phyloP scores from a whole-genome alignment of 2,113 vertebrate genomes.

The Pseudopodoces humilis region DNA sequence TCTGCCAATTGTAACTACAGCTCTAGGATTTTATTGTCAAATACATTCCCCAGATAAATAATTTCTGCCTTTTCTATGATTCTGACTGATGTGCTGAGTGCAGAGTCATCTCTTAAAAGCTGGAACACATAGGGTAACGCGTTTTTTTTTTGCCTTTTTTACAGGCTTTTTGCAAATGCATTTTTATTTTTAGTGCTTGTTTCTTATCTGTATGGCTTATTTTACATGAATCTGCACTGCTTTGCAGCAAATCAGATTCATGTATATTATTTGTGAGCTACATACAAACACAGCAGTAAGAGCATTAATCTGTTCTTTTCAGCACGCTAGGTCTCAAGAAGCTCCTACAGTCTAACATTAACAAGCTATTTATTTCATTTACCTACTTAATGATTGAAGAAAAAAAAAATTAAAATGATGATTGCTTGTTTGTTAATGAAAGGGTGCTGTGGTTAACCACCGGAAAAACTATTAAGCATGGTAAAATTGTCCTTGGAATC shows the following conservation, averaged over 20 bases:
- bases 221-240: constrained; percentile 26
- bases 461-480: constrained; percentile 57
- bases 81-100: neutral
- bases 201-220: constrained; percentile 22
- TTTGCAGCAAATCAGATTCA: constrained; percentile 49
- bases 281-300: neutral
- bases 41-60: constrained; percentile 27
- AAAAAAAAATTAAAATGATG: neutral
- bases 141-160: constrained; percentile 24
- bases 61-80: constrained; percentile 26
- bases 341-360: constrained; percentile 40
- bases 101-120: neutral
- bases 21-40: constrained; percentile 45
- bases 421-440: constrained; percentile 71
- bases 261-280: constrained; percentile 29
- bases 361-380: constrained; percentile 67
- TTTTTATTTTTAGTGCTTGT: constrained; percentile 43
- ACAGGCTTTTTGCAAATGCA: neutral
- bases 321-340: constrained; percentile 42
- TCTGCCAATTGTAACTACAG: constrained; percentile 48
- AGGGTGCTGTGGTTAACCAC: constrained; percentile 59
- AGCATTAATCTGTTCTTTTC: constrained; percentile 58
- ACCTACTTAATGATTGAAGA: constrained; percentile 47
- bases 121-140: neutral
- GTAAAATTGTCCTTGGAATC: constrained; percentile 68